Conservation (phyloP, 2,888 invertebrate genomes). For the Dicycla oo region DNA sequence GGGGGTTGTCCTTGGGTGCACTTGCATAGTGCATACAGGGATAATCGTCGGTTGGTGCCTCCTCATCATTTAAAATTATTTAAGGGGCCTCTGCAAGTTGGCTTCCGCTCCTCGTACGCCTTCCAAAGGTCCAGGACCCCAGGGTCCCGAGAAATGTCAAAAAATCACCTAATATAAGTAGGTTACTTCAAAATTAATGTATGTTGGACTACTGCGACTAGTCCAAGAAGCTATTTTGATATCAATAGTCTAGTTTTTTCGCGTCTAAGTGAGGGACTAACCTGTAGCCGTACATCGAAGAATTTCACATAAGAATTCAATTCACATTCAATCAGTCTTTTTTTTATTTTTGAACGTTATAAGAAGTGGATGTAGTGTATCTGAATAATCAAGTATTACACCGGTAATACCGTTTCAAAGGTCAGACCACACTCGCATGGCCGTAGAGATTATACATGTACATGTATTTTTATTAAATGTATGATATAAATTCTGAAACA, state of each 20-base stretch:
- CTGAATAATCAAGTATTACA: conserved; percentile 36
- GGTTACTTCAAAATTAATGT: background rate
- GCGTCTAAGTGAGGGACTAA: too few species aligned
- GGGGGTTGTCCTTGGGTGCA: too few species aligned
- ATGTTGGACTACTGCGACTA: background rate
- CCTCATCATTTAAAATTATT: too few species aligned
- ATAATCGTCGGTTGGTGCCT: too few species aligned
- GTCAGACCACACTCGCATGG: conserved; percentile 36
- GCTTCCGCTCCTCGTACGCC: too few species aligned
- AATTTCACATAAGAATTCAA: too few species aligned
- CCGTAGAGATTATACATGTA: conserved; percentile 22
- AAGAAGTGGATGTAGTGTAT: background rate
- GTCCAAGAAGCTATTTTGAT: background rate
- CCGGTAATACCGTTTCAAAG: conserved; percentile 31
- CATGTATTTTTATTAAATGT: conserved; percentile 21
- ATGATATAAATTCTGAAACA: conserved; percentile 12
- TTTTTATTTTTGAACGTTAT: background rate
- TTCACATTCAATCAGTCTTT: background rate
- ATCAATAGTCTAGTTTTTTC: conserved; percentile 6
- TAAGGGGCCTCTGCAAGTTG: too few species aligned
- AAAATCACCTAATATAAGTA: background rate
- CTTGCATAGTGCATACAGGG: too few species aligned
- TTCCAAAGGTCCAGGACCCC: too few species aligned
- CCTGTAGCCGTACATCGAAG: background rate
- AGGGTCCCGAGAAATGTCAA: too few species aligned